Evolutionary conservation across 1,140 invertebrate genomes (phyloP), one percentile per base, ranked within the genome.

Genomic region (Lepeophtheirus salmonis): DNA sequence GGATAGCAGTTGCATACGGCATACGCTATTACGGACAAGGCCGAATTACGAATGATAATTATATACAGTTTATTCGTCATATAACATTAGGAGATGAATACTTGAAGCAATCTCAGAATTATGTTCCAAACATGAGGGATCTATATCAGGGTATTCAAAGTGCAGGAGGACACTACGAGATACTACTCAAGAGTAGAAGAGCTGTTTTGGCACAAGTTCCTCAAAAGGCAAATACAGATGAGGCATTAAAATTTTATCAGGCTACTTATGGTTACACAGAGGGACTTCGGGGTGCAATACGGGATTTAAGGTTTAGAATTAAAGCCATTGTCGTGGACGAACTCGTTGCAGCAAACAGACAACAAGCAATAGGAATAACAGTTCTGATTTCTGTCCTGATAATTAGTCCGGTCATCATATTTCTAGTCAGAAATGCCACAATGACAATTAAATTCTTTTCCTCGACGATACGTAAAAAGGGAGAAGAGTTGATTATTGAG

Each of bases 381-480:
- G 50, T 52, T 16, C 20, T 52, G 18, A 20, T 52, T 4, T 52
- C 87, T 1, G 84, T 88, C 1, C 74, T 86, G 1, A 76, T 84
- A 2, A 78, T 89, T 1, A 86, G 84, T 0, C 85, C 86, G 0
- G 79, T 88, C 53, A 89, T 88, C 56, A 87, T 89, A 23, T 78
- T 83, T 56, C 70, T 89, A 14, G 83, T 89, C 1, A 6, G 80
- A 50, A 86, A 85, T 68, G 84, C 84, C 17, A 84, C 86, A 3
- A 82, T 82, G 12, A 88, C 84, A 0, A 88, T 88, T 69, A 83
- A 86, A 76, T 83, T 84, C 68, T 87, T 86, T 67, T 83, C 84
- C 0, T 75, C 79, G 13, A 83, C 85, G 71, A 69, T 87, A 24
- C 78, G 82, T 1, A 75, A 80, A 63, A 88, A 87, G 66, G 85